Percentiles rank a stretch among this genome's conserved stretches.
phyloP scores from a whole-genome alignment of 53 echinoderm and acorn worm species.

The Echinometra lucunter region DNA sequence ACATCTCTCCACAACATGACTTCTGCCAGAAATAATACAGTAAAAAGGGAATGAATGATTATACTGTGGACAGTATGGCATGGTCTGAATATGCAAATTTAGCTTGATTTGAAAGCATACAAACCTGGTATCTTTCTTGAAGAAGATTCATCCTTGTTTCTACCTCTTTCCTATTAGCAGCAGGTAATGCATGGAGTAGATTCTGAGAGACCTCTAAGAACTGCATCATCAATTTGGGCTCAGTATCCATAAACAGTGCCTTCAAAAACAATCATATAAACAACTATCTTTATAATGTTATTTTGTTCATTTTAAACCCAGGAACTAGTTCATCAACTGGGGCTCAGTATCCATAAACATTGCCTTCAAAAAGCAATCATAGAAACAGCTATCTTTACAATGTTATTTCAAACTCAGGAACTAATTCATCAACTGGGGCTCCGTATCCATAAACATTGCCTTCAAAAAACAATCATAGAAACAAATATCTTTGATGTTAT shows the following conservation, averaged over 20 bases:
- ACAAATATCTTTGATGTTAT: too few species aligned
- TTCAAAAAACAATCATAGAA: constrained; percentile 18
- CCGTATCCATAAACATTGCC: constrained; percentile 77
- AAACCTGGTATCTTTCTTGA: constrained; percentile 82
- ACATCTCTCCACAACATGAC: background rate
- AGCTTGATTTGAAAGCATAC: background rate
- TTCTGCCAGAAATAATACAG: too few species aligned
- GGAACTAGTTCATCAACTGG: constrained; percentile 57
- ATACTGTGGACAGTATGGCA: too few species aligned
- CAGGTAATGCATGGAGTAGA: constrained; percentile 76
- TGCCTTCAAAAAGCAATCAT: constrained; percentile 56
- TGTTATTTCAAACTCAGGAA: too few species aligned
- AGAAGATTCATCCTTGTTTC: constrained; percentile 71
- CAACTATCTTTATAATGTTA: too few species aligned
- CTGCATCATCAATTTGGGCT: constrained; percentile 63
- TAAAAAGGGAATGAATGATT: too few species aligned
- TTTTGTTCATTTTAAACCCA: too few species aligned
- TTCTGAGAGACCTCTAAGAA: constrained; percentile 77
- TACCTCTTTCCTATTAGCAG: constrained; percentile 74
- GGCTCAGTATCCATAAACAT: constrained; percentile 78
- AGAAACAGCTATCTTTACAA: too few species aligned
- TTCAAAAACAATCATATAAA: constrained; percentile 11
- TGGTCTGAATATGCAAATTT: background rate
- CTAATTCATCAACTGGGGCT: constrained; percentile 61
- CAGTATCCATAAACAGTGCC: constrained; percentile 77